Evolutionary conservation across 1,140 invertebrate species (phyloP), one percentile per base, ranked within the genome.

Genomic region (Lysiphlebus fabarum): DNA sequence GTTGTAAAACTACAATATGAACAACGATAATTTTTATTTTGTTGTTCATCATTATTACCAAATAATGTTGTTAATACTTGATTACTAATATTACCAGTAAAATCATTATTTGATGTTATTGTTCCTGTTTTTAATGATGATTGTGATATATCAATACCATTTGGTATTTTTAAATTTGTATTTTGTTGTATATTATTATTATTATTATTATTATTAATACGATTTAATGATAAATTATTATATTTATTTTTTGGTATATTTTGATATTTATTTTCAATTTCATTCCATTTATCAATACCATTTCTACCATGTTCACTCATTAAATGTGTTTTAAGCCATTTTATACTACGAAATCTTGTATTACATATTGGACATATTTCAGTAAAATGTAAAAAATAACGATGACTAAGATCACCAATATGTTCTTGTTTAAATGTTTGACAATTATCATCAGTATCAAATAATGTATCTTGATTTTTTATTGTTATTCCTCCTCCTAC

Each of bases 1-100:
- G 92, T 95, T n/a, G 89, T 87, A 72, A 94, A 96, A 44, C 89
- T 86, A 69, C 94, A 96, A 67, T 90, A 87, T 1, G 90, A 89
- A 77, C 94, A 96, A 48, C 90, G 88, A 75, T 95, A 96, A 34
- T 86, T 87, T 74, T 93, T 91, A 47, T 74, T 59, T 62, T 74
- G 77, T 61, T 82, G 76, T 44, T 81, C 77, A 41, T 72, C 83
- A 58, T 68, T 80, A 38, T 78, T 74, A 0, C 83, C 83, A 41
- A 88, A 86, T 6, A 86, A 72, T 42, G 82, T 85, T 0, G 86
- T 84, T 8, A 84, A 59, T 2, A 84, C 81, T 59, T 79, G 78
- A 41, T 82, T 84, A 11, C 83, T 79, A 4, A 84, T 58, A 4
- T 73, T 63, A 8, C 71, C 53, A 26, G 17, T 26, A 49, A 75